Percentiles rank a stretch among this genome's conserved stretches.
Conservation (phyloP, 2,797 vertebrate species). For the Cirrhinus molitorella region DNA sequence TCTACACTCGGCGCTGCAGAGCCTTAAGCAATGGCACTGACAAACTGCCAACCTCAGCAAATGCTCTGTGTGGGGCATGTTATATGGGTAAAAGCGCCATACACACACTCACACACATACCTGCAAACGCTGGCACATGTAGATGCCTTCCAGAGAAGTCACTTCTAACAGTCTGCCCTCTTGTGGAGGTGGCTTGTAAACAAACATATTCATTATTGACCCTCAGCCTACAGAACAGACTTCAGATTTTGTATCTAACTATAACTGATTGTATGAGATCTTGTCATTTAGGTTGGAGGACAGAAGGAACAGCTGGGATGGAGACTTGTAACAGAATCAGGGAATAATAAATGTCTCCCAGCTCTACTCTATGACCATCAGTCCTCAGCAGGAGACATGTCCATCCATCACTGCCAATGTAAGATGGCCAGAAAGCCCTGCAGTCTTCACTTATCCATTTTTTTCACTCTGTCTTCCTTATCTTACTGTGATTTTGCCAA, state of each 20-base stretch:
- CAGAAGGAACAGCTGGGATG: conserved; percentile 28
- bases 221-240: neutral
- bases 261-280: neutral
- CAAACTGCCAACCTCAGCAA: conserved; percentile 41
- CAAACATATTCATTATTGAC: neutral
- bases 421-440: neutral
- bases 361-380: conserved; percentile 37
- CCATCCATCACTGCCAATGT: conserved; percentile 53
- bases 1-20: neutral
- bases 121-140: neutral
- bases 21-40: conserved; percentile 43
- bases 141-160: neutral
- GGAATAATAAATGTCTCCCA: conserved; percentile 53
- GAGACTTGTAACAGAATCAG: conserved; percentile 46
- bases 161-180: neutral
- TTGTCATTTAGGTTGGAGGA: conserved; percentile 26
- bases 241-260: neutral
- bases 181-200: neutral
- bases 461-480: conserved; percentile 26
- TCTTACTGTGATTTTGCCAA: conserved; percentile 18
- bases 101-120: neutral
- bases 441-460: conserved; percentile 14
- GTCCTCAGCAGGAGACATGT: conserved; percentile 21
- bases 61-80: conserved; percentile 18
- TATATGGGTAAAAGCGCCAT: neutral